Conservation (phyloP, 2,797 vertebrate genomes). For the Meriones psammophilus region DNA sequence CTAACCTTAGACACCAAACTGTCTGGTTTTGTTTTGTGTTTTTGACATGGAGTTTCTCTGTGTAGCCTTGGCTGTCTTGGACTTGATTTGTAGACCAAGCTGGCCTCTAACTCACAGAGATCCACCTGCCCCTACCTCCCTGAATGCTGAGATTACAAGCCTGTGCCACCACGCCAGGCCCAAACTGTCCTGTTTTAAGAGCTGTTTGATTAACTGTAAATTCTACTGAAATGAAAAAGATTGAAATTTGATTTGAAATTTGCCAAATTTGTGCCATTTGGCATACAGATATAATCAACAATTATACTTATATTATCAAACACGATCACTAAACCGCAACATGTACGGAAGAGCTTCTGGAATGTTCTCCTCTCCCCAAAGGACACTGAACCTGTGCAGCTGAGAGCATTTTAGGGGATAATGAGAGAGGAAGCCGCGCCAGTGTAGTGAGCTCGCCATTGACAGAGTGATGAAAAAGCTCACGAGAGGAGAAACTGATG, state of each 20-base stretch:
- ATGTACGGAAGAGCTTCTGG: background rate
- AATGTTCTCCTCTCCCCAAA: background rate
- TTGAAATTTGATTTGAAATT: constrained; percentile 19
- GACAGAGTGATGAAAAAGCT: constrained; percentile 51
- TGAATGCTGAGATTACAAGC: too few species aligned
- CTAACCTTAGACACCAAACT: background rate
- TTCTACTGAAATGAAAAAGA: background rate
- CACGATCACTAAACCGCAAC: background rate
- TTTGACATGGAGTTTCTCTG: too few species aligned
- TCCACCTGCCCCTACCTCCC: too few species aligned
- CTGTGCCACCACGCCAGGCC: too few species aligned
- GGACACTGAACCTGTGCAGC: background rate
- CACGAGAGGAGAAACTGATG: constrained; percentile 51
- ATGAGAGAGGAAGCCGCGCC: background rate
- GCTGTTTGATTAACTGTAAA: background rate
- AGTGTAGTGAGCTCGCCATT: background rate
- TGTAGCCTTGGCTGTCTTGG: too few species aligned
- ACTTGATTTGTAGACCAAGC: too few species aligned
- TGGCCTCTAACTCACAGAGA: too few species aligned
- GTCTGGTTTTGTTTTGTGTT: background rate
- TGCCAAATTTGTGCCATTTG: background rate
- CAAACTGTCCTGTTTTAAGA: background rate
- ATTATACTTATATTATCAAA: background rate
- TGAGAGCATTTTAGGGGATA: background rate
- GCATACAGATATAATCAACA: background rate